phyloP scores from a whole-genome alignment of 2,113 vertebrate genomes.

The Triplophysa dalaica region DNA sequence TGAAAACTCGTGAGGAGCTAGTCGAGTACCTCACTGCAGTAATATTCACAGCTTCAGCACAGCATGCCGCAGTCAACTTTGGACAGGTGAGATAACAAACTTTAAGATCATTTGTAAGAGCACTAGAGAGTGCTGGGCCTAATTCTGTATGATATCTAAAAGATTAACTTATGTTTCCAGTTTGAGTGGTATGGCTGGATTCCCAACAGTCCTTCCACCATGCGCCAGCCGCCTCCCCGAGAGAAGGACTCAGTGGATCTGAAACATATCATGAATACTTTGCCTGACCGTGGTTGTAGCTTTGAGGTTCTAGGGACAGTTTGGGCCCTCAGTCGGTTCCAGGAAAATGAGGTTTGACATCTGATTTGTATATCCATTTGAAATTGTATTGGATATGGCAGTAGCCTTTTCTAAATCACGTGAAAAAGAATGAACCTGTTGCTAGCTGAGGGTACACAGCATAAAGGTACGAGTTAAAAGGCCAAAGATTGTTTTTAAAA shows the following conservation, averaged over 20 bases:
- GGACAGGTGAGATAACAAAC: no score
- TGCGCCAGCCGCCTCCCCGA: slow-evolving; percentile 86
- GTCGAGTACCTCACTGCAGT: no score
- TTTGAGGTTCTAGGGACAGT: slow-evolving; percentile 98
- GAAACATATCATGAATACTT: slow-evolving; percentile 83
- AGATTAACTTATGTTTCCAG: slow-evolving; percentile 63
- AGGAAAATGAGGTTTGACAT: slow-evolving; percentile 90
- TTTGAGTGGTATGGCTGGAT: slow-evolving; percentile 99
- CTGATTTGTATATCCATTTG: neutral
- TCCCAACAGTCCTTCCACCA: slow-evolving; percentile 92
- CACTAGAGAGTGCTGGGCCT: no score
- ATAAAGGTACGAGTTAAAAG: no score
- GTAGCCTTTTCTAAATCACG: neutral
- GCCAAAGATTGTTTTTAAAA: no score
- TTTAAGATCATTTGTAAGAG: no score
- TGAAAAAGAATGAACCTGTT: neutral
- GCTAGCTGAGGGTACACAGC: no score
- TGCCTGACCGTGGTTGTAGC: slow-evolving; percentile 94
- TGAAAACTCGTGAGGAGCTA: no score
- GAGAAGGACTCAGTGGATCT: slow-evolving; percentile 84
- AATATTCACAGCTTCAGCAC: no score
- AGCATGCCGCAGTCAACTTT: no score
- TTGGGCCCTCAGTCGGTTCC: slow-evolving; percentile 97
- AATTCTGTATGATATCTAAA: neutral
- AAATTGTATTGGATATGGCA: neutral